Evolutionary conservation across 2,888 invertebrate species (phyloP).

Genomic region (Stenodema calcarata): DNA sequence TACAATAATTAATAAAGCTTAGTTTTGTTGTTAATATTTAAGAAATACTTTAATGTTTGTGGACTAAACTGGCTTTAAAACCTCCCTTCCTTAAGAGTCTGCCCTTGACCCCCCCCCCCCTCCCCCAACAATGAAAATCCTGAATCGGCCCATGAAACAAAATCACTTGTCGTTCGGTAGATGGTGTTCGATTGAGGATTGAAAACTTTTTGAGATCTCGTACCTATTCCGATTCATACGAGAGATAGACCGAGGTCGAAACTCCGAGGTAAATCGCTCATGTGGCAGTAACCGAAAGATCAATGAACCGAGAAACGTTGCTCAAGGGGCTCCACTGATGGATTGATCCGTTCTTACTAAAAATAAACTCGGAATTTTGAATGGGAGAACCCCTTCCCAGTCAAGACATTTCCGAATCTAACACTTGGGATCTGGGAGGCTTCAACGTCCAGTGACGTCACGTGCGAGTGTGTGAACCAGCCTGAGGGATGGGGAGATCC

Average conservation of each 20-base stretch:
- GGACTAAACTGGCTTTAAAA: no score
- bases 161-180: no score
- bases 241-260: background rate
- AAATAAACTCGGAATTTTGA: slow-evolving; percentile 32
- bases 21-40: no score
- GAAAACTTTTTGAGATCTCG: no score
- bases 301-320: slow-evolving; percentile 17
- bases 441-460: background rate
- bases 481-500: background rate
- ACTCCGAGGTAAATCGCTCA: background rate
- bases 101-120: no score
- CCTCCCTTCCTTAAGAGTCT: no score
- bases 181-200: no score
- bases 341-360: background rate
- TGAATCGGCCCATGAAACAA: no score
- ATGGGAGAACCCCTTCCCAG: background rate
- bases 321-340: slow-evolving; percentile 5
- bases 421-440: background rate
- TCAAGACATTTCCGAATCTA: background rate
- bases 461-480: background rate
- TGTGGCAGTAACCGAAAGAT: background rate
- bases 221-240: no score
- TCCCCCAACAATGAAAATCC: no score
- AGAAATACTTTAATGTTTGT: no score
- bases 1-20: no score